Percentiles rank a stretch among this genome's conserved stretches.
phyloP scores from a whole-genome alignment of 2,797 vertebrate species.

The Lindbergichthys nudifrons region DNA sequence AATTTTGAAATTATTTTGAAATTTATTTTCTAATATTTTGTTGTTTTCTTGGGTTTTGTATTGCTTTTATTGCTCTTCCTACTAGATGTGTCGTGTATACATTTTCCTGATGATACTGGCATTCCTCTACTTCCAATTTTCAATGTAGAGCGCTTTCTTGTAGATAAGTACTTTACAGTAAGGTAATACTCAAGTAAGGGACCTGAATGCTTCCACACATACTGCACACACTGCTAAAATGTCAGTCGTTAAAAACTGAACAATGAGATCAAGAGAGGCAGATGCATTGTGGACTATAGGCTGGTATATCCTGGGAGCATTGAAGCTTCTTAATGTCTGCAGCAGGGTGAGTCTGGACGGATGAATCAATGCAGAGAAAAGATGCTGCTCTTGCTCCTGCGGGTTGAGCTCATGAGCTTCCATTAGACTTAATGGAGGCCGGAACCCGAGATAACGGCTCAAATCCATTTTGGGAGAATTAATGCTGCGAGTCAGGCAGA shows the following conservation, averaged over 20 bases:
- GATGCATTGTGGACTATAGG: conserved; percentile 49
- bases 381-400: conserved; percentile 66
- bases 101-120: too few species aligned
- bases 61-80: too few species aligned
- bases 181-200: too few species aligned
- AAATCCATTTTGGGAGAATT: conserved; percentile 78
- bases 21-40: too few species aligned
- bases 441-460: conserved; percentile 70
- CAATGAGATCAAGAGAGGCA: conserved; percentile 26
- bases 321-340: conserved; percentile 61
- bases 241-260: conserved; percentile 19
- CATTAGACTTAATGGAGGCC: conserved; percentile 82
- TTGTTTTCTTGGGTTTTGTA: too few species aligned
- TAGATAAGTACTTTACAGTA: too few species aligned
- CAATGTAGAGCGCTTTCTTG: too few species aligned
- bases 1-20: too few species aligned
- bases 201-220: too few species aligned
- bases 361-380: conserved; percentile 75
- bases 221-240: background rate
- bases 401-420: conserved; percentile 67
- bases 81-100: too few species aligned
- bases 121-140: too few species aligned
- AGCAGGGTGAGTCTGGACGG: conserved; percentile 49
- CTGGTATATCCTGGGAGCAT: conserved; percentile 36
- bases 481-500: conserved; percentile 53